Evolutionary conservation across 2,888 invertebrate genomes (phyloP).

Genomic region (Eudemis profundana): DNA sequence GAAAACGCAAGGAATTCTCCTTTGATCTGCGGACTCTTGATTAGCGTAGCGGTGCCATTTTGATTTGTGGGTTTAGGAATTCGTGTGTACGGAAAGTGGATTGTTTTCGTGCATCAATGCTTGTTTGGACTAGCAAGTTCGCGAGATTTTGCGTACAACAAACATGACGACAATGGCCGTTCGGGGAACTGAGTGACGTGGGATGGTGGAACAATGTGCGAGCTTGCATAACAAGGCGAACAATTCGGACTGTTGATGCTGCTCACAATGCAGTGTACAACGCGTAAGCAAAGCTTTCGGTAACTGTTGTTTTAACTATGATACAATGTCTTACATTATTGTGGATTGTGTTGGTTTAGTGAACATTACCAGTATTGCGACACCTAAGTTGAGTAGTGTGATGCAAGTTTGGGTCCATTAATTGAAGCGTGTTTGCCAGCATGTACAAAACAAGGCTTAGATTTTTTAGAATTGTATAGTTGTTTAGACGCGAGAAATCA

Average conservation of each 20-base stretch:
- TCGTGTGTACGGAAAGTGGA: slow-evolving; percentile 38
- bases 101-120: slow-evolving; percentile 56
- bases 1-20: slow-evolving; percentile 16
- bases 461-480: too few species aligned
- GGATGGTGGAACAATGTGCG: slow-evolving; percentile 79
- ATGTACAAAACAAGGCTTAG: too few species aligned
- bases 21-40: slow-evolving; percentile 39
- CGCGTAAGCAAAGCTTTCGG: slow-evolving; percentile 68
- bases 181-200: slow-evolving; percentile 77
- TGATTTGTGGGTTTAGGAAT: slow-evolving; percentile 40
- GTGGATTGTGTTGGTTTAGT: slow-evolving; percentile 41
- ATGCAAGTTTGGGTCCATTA: too few species aligned
- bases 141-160: slow-evolving; percentile 79
- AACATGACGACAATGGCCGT: slow-evolving; percentile 81
- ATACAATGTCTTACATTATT: slow-evolving; percentile 47
- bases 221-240: slow-evolving; percentile 75
- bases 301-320: slow-evolving; percentile 58
- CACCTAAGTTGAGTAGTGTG: too few species aligned
- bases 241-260: slow-evolving; percentile 74
- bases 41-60: slow-evolving; percentile 32
- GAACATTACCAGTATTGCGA: slow-evolving; percentile 26
- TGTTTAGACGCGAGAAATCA: too few species aligned
- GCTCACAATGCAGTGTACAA: slow-evolving; percentile 72
- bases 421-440: too few species aligned
- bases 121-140: slow-evolving; percentile 75